phyloP scores from a whole-genome alignment of 2,797 vertebrate species.

The Brachyrhaphis roseni region DNA sequence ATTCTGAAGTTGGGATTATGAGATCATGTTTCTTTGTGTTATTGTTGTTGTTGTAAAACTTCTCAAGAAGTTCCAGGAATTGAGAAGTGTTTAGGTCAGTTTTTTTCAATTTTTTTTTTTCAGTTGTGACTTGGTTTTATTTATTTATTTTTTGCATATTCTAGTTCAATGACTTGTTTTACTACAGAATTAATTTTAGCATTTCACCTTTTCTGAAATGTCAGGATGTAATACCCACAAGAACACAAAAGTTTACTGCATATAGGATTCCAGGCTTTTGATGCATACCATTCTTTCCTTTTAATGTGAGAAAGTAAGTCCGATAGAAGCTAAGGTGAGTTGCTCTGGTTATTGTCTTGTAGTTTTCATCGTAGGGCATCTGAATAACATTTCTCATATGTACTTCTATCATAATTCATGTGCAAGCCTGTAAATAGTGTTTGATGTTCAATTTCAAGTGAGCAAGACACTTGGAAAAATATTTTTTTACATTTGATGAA shows the following conservation, averaged over 20 bases:
- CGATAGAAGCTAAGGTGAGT: conserved; percentile 24
- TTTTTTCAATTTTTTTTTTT: too few species aligned
- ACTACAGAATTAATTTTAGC: neutral
- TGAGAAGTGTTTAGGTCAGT: neutral
- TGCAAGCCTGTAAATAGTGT: neutral
- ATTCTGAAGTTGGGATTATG: neutral
- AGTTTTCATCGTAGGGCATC: conserved; percentile 9
- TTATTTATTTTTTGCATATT: too few species aligned
- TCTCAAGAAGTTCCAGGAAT: neutral
- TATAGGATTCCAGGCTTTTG: conserved; percentile 15
- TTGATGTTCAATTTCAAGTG: neutral
- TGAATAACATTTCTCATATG: neutral
- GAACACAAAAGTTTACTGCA: neutral
- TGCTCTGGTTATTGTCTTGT: conserved; percentile 1
- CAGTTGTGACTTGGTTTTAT: too few species aligned
- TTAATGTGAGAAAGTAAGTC: conserved; percentile 14
- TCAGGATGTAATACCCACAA: conserved; percentile 10
- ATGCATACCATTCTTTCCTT: conserved; percentile 24
- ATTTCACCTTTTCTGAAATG: neutral
- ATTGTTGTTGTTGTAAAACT: neutral
- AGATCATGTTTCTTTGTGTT: neutral
- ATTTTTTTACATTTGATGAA: conserved; percentile 22
- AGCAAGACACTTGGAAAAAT: conserved; percentile 8
- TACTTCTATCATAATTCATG: conserved; percentile 2
- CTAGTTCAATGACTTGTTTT: neutral